Percentiles rank a stretch among this genome's conserved stretches.
phyloP scores from a whole-genome alignment of 2,113 vertebrate genomes.

The Noturus placidus region DNA sequence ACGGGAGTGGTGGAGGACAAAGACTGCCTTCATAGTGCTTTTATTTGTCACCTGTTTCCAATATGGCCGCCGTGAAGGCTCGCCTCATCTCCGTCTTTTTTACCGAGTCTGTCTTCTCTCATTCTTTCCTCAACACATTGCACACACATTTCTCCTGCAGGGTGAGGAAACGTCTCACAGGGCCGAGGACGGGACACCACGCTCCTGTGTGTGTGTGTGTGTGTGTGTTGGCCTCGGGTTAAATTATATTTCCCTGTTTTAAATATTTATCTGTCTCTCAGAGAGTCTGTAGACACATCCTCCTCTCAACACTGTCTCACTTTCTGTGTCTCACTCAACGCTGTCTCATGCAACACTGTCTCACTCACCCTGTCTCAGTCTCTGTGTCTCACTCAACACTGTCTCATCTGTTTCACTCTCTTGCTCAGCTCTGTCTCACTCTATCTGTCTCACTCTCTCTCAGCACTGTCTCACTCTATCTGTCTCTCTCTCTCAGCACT shows the following conservation, averaged over 20 bases:
- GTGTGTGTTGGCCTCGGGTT: not conserved
- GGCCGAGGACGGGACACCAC: conserved; percentile 71
- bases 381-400: conserved; percentile 39
- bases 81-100: conserved; percentile 63
- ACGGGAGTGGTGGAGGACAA: conserved; percentile 52
- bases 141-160: conserved; percentile 70
- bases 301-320: not conserved
- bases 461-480: not conserved
- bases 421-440: not conserved
- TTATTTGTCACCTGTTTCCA: conserved; percentile 77
- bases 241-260: not conserved
- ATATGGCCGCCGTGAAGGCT: conserved; percentile 70
- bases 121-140: conserved; percentile 67
- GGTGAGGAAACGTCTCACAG: conserved; percentile 73
- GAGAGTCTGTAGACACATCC: not conserved
- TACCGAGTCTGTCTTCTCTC: conserved; percentile 56
- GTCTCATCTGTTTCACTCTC: not conserved
- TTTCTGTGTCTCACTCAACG: not conserved
- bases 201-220: conserved; percentile 52
- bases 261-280: conserved; percentile 2
- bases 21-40: conserved; percentile 63
- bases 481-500: not conserved
- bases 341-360: conserved; percentile 3
- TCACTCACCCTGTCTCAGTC: conserved; percentile 3
- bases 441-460: not conserved